phyloP scores from a whole-genome alignment of 2,888 invertebrate species.

The Drosophila mulleri region DNA sequence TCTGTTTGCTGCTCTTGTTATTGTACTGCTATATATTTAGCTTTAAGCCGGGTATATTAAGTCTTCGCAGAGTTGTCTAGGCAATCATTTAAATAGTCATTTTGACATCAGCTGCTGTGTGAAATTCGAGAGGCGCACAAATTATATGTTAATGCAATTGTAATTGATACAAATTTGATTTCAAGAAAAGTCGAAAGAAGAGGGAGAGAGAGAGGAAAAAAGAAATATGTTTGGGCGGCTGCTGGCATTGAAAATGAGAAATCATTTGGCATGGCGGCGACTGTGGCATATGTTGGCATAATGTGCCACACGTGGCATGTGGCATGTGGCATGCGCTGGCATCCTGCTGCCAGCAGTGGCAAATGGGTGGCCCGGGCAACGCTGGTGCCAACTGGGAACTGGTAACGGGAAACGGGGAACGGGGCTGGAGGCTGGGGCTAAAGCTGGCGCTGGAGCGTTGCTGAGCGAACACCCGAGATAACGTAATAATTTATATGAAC shows the following conservation, averaged over 20 bases:
- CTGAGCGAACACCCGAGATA: slow-evolving; percentile 57
- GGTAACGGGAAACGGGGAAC: too few species aligned
- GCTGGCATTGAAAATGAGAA: slow-evolving; percentile 71
- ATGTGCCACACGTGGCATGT: slow-evolving; percentile 60
- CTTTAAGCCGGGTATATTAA: slow-evolving; percentile 13
- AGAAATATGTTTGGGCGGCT: slow-evolving; percentile 54
- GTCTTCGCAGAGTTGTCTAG: slow-evolving; percentile 8
- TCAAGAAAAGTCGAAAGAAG: slow-evolving; percentile 48
- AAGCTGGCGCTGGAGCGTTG: slow-evolving; percentile 29
- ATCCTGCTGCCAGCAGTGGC: slow-evolving; percentile 47
- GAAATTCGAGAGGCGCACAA: slow-evolving; percentile 67
- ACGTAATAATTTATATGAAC: slow-evolving; percentile 82
- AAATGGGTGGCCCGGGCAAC: slow-evolving; percentile 19
- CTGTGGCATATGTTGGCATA: slow-evolving; percentile 65
- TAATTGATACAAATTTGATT: slow-evolving; percentile 83
- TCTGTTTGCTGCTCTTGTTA: neutral
- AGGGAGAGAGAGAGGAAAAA: slow-evolving; percentile 39
- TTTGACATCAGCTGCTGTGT: slow-evolving; percentile 30
- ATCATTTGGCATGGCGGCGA: slow-evolving; percentile 60
- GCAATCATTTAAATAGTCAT: slow-evolving; percentile 56
- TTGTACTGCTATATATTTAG: neutral
- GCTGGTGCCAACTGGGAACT: neutral
- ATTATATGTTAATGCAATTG: slow-evolving; percentile 81
- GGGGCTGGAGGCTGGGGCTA: neutral
- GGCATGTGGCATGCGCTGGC: slow-evolving; percentile 42